These are phyloP conservation scores for Liopterus haemorrhoidalis DNA, from an alignment of 2,888 invertebrate species.

Conservation along the genomic window DNA sequence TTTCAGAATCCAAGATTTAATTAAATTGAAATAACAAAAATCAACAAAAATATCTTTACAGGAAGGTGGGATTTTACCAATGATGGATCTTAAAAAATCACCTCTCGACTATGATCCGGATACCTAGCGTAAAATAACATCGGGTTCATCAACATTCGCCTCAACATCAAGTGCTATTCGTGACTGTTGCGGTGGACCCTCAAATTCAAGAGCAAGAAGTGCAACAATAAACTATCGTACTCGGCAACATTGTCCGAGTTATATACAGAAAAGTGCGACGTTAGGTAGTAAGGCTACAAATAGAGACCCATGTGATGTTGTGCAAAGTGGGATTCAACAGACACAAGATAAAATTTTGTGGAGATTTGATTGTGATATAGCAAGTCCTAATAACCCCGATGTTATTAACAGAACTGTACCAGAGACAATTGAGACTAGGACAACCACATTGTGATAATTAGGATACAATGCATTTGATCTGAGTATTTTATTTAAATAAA, in stretches of 20 bases:
- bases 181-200: constrained; percentile 44
- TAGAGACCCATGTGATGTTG: constrained; percentile 68
- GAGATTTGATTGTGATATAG: constrained; percentile 46
- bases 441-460: constrained; percentile 47
- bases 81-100: constrained; percentile 61
- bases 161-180: constrained; percentile 44
- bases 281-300: constrained; percentile 28
- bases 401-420: constrained; percentile 41
- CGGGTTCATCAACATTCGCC: constrained; percentile 41
- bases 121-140: constrained; percentile 48
- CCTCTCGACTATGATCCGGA: constrained; percentile 55
- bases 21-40: neutral
- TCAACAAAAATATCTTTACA: constrained; percentile 37
- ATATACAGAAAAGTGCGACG: constrained; percentile 34
- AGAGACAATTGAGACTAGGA: constrained; percentile 43
- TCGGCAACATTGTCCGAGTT: constrained; percentile 37
- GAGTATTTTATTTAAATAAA: too few species aligned
- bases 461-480: too few species aligned
- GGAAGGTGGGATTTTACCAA: constrained; percentile 58
- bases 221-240: constrained; percentile 41
- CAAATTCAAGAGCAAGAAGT: constrained; percentile 38
- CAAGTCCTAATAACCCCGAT: constrained; percentile 44
- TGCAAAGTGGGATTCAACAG: constrained; percentile 84
- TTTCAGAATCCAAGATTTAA: neutral
- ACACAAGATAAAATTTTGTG: constrained; percentile 54